Evolutionary conservation across 30 jellyfish, hydroid and myxozoan genomes (phyloP).

Genomic region (Hydractinia symbiolongicarpus): DNA sequence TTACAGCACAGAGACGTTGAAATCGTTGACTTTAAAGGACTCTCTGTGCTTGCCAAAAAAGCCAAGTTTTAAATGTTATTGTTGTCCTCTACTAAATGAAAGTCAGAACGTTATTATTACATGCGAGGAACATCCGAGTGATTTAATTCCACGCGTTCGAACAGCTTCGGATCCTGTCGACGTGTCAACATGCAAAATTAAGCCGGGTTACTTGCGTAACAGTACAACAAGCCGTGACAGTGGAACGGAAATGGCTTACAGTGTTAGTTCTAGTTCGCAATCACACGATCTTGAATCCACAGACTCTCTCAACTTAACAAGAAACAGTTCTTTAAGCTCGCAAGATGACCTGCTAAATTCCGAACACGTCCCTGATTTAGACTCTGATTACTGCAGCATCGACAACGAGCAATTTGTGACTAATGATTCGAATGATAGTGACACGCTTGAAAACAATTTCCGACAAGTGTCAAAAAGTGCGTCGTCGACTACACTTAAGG

Average conservation of each 20-base stretch:
- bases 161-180: constrained; percentile 33
- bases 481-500: constrained; percentile 41
- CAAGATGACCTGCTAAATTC: constrained; percentile 22
- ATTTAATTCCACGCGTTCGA: constrained; percentile 21
- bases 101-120: constrained; percentile 5
- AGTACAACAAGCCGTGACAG: constrained; percentile 37
- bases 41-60: background rate
- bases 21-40: too few relatives aligned
- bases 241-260: constrained; percentile 35
- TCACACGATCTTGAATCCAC: background rate
- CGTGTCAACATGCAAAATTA: constrained; percentile 10
- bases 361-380: constrained; percentile 46
- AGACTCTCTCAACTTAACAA: constrained; percentile 10
- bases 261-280: background rate
- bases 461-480: constrained; percentile 37
- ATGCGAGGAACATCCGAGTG: background rate
- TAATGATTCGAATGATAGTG: constrained; percentile 1
- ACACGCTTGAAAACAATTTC: too few relatives aligned
- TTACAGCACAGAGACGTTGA: too few relatives aligned
- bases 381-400: constrained; percentile 81
- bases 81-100: constrained; percentile 47
- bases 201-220: background rate
- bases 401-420: constrained; percentile 42
- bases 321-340: constrained; percentile 24
- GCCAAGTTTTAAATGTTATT: constrained; percentile 64